These are phyloP conservation scores for Oreotragus oreotragus DNA, from an alignment of 2,113 vertebrate genomes.

Conservation along the genomic window DNA sequence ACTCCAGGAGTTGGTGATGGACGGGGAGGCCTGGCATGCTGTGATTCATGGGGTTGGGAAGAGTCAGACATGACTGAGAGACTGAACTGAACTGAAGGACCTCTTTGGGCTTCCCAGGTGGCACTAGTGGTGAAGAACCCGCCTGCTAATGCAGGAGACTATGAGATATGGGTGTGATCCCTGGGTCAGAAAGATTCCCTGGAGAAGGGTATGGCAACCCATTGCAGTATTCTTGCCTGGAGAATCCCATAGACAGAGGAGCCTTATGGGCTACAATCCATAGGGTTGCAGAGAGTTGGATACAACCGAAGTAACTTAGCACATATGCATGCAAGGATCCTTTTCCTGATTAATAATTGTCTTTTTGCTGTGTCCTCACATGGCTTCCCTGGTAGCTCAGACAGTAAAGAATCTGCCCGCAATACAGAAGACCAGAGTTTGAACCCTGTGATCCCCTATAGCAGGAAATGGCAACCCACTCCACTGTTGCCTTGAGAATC, in stretches of 20 bases:
- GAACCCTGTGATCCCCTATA: not conserved
- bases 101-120: not conserved
- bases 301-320: not conserved
- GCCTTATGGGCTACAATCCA: not conserved
- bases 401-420: not conserved
- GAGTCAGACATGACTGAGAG: accelerated
- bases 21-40: accelerated
- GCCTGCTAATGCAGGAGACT: not conserved
- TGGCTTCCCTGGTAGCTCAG: not conserved
- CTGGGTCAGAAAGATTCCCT: not conserved
- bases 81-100: not conserved
- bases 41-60: accelerated
- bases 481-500: not conserved
- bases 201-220: not conserved
- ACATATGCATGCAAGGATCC: not conserved
- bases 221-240: not conserved
- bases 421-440: not conserved
- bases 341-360: not conserved
- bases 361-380: not conserved
- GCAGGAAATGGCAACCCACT: not conserved
- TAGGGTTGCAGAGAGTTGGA: not conserved
- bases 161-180: not conserved
- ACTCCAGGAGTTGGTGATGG: too few relatives aligned
- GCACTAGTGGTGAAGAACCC: not conserved
- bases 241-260: not conserved